Conservation (phyloP, 2,888 invertebrate species). For the Clanis bilineata region DNA sequence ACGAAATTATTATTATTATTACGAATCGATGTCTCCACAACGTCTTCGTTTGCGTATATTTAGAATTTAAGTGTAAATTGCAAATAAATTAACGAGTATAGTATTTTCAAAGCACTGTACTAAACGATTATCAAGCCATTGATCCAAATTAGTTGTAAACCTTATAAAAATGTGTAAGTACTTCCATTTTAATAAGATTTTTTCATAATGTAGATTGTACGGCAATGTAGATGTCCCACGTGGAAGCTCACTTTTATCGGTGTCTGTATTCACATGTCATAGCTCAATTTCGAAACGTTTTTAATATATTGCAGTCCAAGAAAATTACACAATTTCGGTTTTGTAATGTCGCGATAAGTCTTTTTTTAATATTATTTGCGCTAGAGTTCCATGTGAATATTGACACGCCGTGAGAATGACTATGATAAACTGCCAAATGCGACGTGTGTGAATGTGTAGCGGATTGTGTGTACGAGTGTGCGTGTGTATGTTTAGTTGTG, state of each 20-base stretch:
- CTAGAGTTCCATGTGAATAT: conserved; percentile 69
- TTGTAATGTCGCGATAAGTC: conserved; percentile 15
- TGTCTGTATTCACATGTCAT: conserved; percentile 70
- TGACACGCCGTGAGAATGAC: conserved; percentile 54
- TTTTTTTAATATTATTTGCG: conserved; percentile 46
- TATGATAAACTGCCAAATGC: conserved; percentile 79
- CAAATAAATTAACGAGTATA: conserved; percentile 61
- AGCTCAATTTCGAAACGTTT: conserved; percentile 30
- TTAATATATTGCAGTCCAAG: conserved; percentile 18
- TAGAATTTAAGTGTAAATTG: conserved; percentile 63
- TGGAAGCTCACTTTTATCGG: conserved; percentile 58
- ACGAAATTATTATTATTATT: conserved; percentile 28
- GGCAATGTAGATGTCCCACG: conserved; percentile 66
- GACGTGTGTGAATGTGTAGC: conserved; percentile 40
- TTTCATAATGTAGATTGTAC: conserved; percentile 71
- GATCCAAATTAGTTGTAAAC: conserved; percentile 74
- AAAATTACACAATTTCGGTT: conserved; percentile 17
- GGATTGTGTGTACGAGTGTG: conserved; percentile 30
- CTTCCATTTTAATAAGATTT: conserved; percentile 80
- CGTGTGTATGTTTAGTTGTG: conserved; percentile 26
- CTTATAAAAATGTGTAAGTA: conserved; percentile 73
- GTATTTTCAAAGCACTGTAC: conserved; percentile 67
- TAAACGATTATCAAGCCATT: conserved; percentile 74
- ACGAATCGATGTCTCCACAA: conserved; percentile 58
- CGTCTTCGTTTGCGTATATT: conserved; percentile 69